Evolutionary conservation across 2,797 vertebrate species (phyloP).

Genomic region (Lemur catta): DNA sequence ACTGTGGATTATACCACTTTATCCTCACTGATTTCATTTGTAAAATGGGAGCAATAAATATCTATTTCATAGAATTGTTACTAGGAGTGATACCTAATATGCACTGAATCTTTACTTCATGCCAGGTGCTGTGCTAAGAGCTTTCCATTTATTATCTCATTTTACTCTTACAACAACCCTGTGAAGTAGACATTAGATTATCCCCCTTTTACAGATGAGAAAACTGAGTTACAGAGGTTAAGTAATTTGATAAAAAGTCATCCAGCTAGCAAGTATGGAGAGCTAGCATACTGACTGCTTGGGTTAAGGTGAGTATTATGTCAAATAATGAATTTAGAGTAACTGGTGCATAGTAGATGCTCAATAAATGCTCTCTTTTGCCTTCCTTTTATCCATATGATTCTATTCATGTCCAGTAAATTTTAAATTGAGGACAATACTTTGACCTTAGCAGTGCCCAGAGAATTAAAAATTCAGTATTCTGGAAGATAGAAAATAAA

Average conservation of each 20-base stretch:
- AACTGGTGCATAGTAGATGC: neutral
- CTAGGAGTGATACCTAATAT: neutral
- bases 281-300: neutral
- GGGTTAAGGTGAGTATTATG: neutral
- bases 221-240: neutral
- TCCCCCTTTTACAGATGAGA: neutral
- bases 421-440: neutral
- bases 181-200: neutral
- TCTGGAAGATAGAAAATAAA: constrained; percentile 20
- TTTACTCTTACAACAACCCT: neutral
- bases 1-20: neutral
- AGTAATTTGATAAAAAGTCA: neutral
- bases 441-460: neutral
- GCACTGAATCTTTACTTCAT: neutral
- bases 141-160: neutral
- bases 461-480: neutral
- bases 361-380: neutral
- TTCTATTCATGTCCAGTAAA: neutral
- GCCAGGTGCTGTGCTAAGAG: neutral
- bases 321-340: neutral
- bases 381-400: neutral
- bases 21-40: neutral
- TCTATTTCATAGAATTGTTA: neutral
- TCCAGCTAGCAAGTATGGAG: neutral
- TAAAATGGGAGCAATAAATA: neutral